These are phyloP conservation scores for Noturus placidus DNA, from an alignment of 2,113 vertebrate genomes.

Conservation along the genomic window DNA sequence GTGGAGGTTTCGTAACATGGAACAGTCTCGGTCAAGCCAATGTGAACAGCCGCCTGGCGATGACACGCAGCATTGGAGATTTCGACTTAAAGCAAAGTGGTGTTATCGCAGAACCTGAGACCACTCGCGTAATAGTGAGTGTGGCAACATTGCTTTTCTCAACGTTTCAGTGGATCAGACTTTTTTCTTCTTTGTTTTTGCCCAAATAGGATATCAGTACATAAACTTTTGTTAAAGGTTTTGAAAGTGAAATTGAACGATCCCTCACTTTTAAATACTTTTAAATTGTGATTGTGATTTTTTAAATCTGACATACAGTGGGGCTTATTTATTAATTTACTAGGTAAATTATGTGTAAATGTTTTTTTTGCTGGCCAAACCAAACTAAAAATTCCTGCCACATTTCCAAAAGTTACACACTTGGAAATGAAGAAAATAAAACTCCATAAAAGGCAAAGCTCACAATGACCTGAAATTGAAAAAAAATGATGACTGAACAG, in stretches of 20 bases:
- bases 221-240: background rate
- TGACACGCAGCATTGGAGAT: constrained; percentile 96
- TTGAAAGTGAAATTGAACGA: background rate
- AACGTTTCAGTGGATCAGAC: background rate
- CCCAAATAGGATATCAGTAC: background rate
- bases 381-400: background rate
- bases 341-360: background rate
- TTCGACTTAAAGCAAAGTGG: constrained; percentile 89
- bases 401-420: background rate
- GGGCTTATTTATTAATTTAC: background rate
- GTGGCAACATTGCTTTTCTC: background rate
- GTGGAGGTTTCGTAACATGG: constrained; percentile 91
- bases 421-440: too few species aligned
- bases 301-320: background rate
- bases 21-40: constrained; percentile 94
- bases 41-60: constrained; percentile 93
- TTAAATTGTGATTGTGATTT: background rate
- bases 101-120: constrained; percentile 94
- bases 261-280: background rate
- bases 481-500: background rate
- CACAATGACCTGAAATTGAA: background rate
- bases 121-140: constrained; percentile 81
- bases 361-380: background rate
- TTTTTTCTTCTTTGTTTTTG: background rate
- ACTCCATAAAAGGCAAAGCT: background rate